Evolutionary conservation across 2,797 vertebrate genomes (phyloP), one percentile per base, ranked within the genome.

Genomic region (Steatocranus sp.): DNA sequence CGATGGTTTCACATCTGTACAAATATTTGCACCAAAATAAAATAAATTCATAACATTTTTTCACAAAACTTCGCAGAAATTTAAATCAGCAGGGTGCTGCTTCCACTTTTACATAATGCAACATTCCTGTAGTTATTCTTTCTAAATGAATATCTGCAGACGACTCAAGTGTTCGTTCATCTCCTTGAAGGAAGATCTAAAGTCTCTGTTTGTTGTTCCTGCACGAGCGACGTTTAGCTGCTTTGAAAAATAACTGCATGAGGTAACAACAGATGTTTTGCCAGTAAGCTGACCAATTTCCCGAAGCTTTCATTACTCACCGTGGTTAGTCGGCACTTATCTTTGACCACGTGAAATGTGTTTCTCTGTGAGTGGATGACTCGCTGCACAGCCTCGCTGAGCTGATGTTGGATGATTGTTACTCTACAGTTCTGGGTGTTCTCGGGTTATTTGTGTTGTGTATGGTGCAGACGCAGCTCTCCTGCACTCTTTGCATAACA

Each of bases 51-150:
- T 63, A 2, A 0, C 1, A 23, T 38, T 23, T 23, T 38, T 38
- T 23, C 0, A 2, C 12, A 14, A 23, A 66, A 23, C 12, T 36
- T 20, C 14, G 54, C 5, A 32, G 54, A 32, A 32, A 36, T 36
- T 34, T 34, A 11, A 34, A n/a, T 61, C 56, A 11, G 1, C 56
- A 34, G 30, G 56, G 3, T n/a, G 17, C 56, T n/a, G 17, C 18
- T n/a, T 34, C 30, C 56, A 34, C 17, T 20, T 61, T 36, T 63
- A 36, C 18, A 36, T 41, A 38, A 23, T 66, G 36, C 5, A 15
- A 15, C 36, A 0, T 41, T 66, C 0, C 61, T 66, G 12, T 6
- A 66, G 20, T 34, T 36, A 61, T 61, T 61, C 2, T 61, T 36
- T 61, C n/a, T 20, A 18, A 2, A 36, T 41, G 11, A 41, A 41